Evolutionary conservation across 2,888 invertebrate genomes (phyloP).

Genomic region (Drosophila tanythrix): DNA sequence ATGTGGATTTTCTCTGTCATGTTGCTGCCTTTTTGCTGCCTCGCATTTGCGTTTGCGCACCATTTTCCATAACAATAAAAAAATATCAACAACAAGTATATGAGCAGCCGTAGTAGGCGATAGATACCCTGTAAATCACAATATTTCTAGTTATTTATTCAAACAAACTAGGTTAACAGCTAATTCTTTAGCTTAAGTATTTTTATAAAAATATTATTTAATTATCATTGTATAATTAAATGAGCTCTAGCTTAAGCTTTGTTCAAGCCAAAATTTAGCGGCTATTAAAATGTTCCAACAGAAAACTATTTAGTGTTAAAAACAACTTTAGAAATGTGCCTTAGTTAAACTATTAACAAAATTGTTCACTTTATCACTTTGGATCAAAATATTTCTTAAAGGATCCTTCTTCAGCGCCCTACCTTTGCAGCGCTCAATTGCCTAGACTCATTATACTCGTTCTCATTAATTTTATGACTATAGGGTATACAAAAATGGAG

Average conservation of each 20-base stretch:
- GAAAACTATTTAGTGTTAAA: background rate
- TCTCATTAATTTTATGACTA: background rate
- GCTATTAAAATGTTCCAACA: background rate
- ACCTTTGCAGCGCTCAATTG: background rate
- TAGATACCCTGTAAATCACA: constrained; percentile 13
- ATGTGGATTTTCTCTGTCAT: constrained; percentile 51
- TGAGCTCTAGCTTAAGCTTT: background rate
- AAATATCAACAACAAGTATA: constrained; percentile 29
- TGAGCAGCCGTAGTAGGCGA: background rate
- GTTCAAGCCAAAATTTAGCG: background rate
- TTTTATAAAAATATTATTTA: background rate
- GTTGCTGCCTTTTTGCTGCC: constrained; percentile 57
- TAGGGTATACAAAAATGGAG: constrained; percentile 26
- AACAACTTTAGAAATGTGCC: background rate
- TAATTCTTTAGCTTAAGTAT: background rate
- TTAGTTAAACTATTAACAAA: background rate
- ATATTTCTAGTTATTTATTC: background rate
- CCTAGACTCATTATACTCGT: background rate
- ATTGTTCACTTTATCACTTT: background rate
- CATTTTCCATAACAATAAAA: constrained; percentile 75
- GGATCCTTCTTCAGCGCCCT: background rate
- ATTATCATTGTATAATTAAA: too few relatives aligned
- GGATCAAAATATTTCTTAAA: background rate
- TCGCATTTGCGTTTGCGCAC: constrained; percentile 80
- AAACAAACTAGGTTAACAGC: too few relatives aligned